These are phyloP conservation scores for Branchipolynoe longqiensis DNA, from an alignment of 2,888 invertebrate species.

Conservation along the genomic window DNA sequence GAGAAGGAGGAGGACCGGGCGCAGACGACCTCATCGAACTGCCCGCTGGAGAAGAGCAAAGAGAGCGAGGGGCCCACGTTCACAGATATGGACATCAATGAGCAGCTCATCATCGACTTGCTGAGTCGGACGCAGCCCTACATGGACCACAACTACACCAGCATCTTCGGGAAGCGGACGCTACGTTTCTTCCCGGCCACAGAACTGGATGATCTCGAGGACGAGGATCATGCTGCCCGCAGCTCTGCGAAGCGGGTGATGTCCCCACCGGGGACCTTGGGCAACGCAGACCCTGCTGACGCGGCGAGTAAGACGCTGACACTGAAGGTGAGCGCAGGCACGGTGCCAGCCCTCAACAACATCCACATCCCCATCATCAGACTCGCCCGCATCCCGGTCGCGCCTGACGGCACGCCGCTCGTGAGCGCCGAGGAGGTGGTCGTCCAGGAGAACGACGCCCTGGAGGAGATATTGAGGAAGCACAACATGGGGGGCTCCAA, in stretches of 20 bases:
- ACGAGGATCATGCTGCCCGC: slow-evolving; percentile 21
- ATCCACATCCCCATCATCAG: slow-evolving; percentile 60
- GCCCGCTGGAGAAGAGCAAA: not conserved
- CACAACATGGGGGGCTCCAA: not conserved
- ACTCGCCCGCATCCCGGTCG: slow-evolving; percentile 57
- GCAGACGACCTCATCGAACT: not conserved
- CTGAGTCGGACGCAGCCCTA: slow-evolving; percentile 65
- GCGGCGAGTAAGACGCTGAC: slow-evolving; percentile 3
- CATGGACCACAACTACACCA: slow-evolving; percentile 78
- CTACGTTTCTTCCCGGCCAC: slow-evolving; percentile 45
- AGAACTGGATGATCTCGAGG: slow-evolving; percentile 11
- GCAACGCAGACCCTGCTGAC: not conserved
- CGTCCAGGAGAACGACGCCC: slow-evolving; percentile 29
- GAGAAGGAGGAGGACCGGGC: not conserved
- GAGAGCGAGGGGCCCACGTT: too few relatives aligned
- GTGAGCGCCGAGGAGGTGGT: slow-evolving; percentile 62
- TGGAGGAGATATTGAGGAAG: slow-evolving; percentile 38
- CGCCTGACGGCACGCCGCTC: slow-evolving; percentile 57
- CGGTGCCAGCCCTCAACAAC: slow-evolving; percentile 51
- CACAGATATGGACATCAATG: slow-evolving; percentile 73
- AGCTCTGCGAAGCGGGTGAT: slow-evolving; percentile 42
- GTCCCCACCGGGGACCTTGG: not conserved
- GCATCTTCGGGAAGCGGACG: slow-evolving; percentile 74
- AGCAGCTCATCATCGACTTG: slow-evolving; percentile 70
- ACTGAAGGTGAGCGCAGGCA: slow-evolving; percentile 62